Conservation (phyloP, 2,888 invertebrate genomes). For the Oscheius onirici region DNA sequence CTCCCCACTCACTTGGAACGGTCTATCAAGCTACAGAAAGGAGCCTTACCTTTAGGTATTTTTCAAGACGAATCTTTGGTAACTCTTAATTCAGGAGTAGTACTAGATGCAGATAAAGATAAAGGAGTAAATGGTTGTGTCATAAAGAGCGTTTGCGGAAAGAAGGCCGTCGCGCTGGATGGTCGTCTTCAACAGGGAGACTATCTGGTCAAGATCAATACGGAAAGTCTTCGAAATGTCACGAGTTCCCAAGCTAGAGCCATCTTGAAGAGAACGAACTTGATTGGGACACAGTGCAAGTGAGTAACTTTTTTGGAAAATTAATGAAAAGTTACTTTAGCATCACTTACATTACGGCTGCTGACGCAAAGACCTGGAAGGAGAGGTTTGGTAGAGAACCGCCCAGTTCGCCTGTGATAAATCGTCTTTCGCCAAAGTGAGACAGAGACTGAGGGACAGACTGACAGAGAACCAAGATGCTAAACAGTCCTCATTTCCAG, state of each 20-base stretch:
- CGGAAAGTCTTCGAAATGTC: constrained; percentile 76
- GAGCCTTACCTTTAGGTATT: constrained; percentile 76
- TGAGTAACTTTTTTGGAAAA: constrained; percentile 60
- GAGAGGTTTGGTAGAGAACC: constrained; percentile 65
- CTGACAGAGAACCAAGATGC: too few relatives aligned
- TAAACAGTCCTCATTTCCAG: too few relatives aligned
- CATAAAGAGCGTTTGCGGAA: constrained; percentile 74
- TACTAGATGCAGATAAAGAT: constrained; percentile 76
- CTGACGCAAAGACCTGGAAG: constrained; percentile 75
- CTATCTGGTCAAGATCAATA: constrained; percentile 77
- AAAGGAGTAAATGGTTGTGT: constrained; percentile 77
- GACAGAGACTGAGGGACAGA: not conserved
- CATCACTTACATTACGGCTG: constrained; percentile 76
- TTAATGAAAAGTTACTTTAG: constrained; percentile 72
- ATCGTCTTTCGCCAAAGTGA: constrained; percentile 69
- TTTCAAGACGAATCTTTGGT: not conserved
- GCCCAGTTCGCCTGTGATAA: constrained; percentile 55
- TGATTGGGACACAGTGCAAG: constrained; percentile 77
- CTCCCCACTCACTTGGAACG: constrained; percentile 76
- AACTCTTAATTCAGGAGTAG: constrained; percentile 74
- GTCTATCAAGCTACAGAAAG: constrained; percentile 76
- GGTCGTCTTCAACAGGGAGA: constrained; percentile 77
- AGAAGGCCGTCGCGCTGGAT: constrained; percentile 77
- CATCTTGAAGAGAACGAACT: constrained; percentile 76
- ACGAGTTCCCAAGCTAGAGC: constrained; percentile 77